Percentiles rank a stretch among this genome's conserved stretches.
Conservation (phyloP, 1,140 invertebrate species). For the Brachionus sp. region DNA sequence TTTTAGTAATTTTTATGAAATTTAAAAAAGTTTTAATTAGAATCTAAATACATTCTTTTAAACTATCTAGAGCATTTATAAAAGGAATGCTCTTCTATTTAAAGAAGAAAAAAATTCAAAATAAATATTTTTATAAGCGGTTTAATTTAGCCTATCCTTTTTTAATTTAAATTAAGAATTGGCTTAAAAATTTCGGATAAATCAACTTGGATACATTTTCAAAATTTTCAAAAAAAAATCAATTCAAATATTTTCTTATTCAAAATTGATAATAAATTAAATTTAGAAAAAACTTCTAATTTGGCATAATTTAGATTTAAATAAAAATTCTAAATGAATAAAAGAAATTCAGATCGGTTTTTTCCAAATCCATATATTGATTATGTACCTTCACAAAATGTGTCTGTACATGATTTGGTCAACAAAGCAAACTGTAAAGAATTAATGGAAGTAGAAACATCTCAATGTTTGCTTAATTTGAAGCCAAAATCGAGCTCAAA, state of each 20-base stretch:
- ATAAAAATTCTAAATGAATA: not conserved
- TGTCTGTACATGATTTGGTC: not conserved
- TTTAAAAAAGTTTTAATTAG: not conserved
- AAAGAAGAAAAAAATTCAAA: not conserved
- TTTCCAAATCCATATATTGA: not conserved
- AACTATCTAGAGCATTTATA: not conserved
- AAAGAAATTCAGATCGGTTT: not conserved
- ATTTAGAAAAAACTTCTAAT: not conserved
- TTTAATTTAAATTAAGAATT: not conserved
- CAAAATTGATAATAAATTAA: not conserved
- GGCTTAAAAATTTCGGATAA: not conserved
- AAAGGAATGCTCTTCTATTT: not conserved
- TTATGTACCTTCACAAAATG: not conserved
- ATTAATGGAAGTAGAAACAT: not conserved
- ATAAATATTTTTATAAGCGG: not conserved
- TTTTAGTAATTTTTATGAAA: not conserved
- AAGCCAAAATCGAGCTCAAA: slow-evolving; percentile 18
- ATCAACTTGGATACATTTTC: not conserved
- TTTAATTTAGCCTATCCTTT: not conserved
- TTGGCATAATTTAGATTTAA: not conserved
- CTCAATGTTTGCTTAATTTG: not conserved
- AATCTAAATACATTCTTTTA: not conserved
- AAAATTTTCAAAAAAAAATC: not conserved
- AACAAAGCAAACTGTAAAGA: not conserved
- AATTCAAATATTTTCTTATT: not conserved